Conservation (phyloP, 23 tunicate genomes). For the Phallusia fumigata region DNA sequence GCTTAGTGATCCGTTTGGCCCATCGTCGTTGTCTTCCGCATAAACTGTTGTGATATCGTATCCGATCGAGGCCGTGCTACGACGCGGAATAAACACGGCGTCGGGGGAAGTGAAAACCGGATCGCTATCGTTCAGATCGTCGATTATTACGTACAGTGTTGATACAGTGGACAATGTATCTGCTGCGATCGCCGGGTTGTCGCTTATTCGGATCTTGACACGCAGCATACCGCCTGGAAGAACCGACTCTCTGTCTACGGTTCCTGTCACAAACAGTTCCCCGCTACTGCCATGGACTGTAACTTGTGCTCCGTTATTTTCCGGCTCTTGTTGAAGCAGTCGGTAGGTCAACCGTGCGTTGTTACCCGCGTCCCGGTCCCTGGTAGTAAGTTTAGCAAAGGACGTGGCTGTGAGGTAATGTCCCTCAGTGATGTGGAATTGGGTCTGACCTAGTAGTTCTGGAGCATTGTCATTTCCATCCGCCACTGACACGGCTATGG, state of each 20-base stretch:
- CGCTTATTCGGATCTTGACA: conserved; percentile 28
- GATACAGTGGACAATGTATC: conserved; percentile 5
- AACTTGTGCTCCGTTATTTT: background rate
- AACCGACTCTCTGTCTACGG: conserved; percentile 58
- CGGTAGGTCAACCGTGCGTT: conserved; percentile 20
- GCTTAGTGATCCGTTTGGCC: conserved; percentile 50
- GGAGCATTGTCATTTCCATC: conserved; percentile 61
- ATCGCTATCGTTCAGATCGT: conserved; percentile 58
- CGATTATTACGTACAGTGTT: conserved; percentile 25
- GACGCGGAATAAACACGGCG: conserved; percentile 29
- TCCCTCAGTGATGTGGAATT: conserved; percentile 39
- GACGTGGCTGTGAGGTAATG: conserved; percentile 24
- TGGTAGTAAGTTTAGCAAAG: conserved; percentile 32
- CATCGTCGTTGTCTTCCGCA: conserved; percentile 56
- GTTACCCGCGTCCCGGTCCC: conserved; percentile 18
- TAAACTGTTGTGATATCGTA: conserved; percentile 30
- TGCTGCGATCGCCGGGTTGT: conserved; percentile 23
- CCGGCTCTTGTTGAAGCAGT: conserved; percentile 16
- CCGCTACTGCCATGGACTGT: conserved; percentile 31
- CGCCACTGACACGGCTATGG: conserved; percentile 15
- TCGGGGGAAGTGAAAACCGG: conserved; percentile 48
- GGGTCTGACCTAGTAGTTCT: conserved; percentile 3
- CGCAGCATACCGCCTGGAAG: conserved; percentile 33
- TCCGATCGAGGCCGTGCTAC: conserved; percentile 20
- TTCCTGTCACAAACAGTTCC: conserved; percentile 41